Conservation (phyloP, 2,113 vertebrate genomes). For the Chloropsis hardwickii region DNA sequence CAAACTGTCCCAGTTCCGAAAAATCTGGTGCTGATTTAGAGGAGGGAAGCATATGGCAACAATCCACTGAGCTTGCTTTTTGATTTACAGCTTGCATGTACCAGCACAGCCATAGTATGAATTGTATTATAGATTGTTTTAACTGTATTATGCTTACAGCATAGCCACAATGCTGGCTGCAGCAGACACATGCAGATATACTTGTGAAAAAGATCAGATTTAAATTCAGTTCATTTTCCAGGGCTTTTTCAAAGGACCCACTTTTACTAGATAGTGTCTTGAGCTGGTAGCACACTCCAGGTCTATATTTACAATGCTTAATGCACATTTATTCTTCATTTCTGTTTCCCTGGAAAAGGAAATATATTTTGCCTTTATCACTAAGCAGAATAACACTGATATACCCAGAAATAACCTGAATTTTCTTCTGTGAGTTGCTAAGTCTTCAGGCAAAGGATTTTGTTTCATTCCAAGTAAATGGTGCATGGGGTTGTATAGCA, state of each 20-base stretch:
- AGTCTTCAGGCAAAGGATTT: constrained; percentile 30
- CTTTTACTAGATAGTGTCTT: neutral
- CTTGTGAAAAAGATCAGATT: neutral
- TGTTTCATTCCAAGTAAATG: constrained; percentile 44
- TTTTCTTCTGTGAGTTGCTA: neutral
- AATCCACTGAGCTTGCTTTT: neutral
- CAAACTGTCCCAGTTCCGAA: neutral
- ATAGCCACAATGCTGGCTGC: accelerated
- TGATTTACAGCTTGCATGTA: neutral
- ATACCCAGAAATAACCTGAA: neutral
- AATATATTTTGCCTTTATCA: neutral
- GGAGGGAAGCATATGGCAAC: neutral
- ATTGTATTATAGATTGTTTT: neutral
- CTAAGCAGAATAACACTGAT: neutral
- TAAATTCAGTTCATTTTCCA: neutral
- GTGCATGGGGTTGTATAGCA: neutral
- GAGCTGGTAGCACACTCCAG: neutral
- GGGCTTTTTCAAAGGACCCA: neutral
- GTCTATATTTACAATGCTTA: neutral
- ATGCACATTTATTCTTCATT: neutral
- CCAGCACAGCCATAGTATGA: accelerated
- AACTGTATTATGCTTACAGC: neutral
- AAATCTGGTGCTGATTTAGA: neutral
- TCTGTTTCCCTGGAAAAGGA: neutral
- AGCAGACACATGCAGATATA: neutral